Percentiles rank a stretch among this genome's conserved stretches.
phyloP scores from a whole-genome alignment of 2,113 vertebrate species.

The Parus major region DNA sequence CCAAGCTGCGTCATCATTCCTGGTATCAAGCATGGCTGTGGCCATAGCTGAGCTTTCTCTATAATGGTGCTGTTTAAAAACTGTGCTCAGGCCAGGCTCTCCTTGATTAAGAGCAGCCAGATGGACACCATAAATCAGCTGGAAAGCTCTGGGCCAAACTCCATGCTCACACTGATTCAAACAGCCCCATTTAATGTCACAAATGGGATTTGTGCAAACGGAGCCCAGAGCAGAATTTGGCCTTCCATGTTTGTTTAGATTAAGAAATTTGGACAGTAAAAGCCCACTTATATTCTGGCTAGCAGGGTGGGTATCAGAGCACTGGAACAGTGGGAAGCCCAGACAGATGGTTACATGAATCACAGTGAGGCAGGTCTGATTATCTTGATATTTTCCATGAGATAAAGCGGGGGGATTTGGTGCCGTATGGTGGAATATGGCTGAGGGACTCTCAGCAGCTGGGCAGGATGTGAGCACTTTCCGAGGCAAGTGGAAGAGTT shows the following conservation, averaged over 20 bases:
- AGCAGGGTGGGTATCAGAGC: slow-evolving; percentile 20
- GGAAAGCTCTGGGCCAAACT: slow-evolving; percentile 15
- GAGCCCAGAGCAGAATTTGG: slow-evolving; percentile 39
- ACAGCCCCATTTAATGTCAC: slow-evolving; percentile 1
- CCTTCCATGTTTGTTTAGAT: slow-evolving; percentile 47
- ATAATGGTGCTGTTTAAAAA: not conserved
- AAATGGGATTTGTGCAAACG: not conserved
- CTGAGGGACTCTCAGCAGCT: slow-evolving; percentile 25
- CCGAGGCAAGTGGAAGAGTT: not conserved
- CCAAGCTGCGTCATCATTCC: not conserved
- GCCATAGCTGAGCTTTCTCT: not conserved
- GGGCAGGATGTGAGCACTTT: not conserved
- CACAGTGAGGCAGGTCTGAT: slow-evolving; percentile 37
- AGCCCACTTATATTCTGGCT: slow-evolving; percentile 37
- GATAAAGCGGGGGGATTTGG: not conserved
- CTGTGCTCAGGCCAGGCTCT: not conserved
- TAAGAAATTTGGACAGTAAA: slow-evolving; percentile 53
- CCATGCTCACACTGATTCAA: not conserved
- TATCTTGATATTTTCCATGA: slow-evolving; percentile 37
- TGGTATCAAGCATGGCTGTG: not conserved
- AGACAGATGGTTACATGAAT: slow-evolving; percentile 58
- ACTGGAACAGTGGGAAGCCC: not conserved
- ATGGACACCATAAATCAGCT: slow-evolving; percentile 47
- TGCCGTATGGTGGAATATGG: slow-evolving; percentile 44
- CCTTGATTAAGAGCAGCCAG: slow-evolving; percentile 24